Evolutionary conservation across 2,797 vertebrate species (phyloP).

Genomic region (Rhodeus uyekii): DNA sequence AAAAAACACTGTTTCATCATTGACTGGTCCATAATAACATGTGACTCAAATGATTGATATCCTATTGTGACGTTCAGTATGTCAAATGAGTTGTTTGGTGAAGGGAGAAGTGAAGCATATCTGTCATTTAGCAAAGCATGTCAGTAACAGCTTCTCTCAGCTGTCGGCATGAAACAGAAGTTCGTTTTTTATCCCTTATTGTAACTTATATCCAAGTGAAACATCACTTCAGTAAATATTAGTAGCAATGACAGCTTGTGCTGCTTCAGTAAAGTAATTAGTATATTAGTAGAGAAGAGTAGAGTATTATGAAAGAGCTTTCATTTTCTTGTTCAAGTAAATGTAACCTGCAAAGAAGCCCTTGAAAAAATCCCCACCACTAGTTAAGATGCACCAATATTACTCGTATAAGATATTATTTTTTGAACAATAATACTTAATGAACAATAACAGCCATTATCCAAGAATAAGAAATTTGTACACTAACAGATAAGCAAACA

Average conservation of each 20-base stretch:
- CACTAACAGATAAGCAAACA: too few relatives aligned
- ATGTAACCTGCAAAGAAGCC: too few relatives aligned
- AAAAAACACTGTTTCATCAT: not conserved
- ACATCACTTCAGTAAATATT: not conserved
- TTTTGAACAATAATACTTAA: too few relatives aligned
- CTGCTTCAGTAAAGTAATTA: not conserved
- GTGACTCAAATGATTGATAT: conserved; percentile 3
- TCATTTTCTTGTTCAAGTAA: too few relatives aligned
- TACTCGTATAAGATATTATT: too few relatives aligned
- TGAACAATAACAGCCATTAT: too few relatives aligned
- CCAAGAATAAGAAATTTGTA: too few relatives aligned
- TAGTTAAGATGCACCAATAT: too few relatives aligned
- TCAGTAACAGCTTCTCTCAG: not conserved
- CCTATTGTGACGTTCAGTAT: not conserved
- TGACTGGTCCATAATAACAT: not conserved
- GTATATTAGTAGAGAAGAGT: not conserved
- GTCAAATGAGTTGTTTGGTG: not conserved
- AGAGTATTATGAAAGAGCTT: not conserved
- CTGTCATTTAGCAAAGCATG: not conserved
- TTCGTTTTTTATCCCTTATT: not conserved
- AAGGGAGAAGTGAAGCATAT: not conserved
- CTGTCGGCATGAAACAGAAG: not conserved
- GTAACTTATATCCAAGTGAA: not conserved
- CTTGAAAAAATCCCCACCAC: too few relatives aligned
- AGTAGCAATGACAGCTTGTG: not conserved